Percentiles rank a stretch among this genome's conserved stretches.
phyloP scores from a whole-genome alignment of 2,113 vertebrate genomes.

The Peromyscus polionotus region DNA sequence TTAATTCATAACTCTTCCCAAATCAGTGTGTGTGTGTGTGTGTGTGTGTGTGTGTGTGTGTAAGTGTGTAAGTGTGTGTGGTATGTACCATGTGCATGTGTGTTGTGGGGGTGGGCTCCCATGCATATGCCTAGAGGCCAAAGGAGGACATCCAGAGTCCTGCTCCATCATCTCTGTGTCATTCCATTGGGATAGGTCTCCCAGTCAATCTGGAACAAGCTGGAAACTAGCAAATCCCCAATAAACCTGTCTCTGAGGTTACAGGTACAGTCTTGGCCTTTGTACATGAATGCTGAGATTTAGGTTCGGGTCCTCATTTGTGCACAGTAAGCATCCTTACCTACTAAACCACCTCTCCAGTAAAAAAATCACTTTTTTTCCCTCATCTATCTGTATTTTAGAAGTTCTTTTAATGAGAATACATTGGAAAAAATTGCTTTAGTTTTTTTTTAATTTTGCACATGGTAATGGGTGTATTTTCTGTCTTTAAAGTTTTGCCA shows the following conservation, averaged over 20 bases:
- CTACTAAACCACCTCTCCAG: background rate
- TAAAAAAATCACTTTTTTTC: background rate
- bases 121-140: background rate
- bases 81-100: background rate
- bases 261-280: background rate
- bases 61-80: background rate
- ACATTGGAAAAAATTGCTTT: background rate
- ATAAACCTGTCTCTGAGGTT: background rate
- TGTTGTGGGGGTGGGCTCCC: background rate
- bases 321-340: too few relatives aligned
- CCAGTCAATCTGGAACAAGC: background rate
- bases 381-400: background rate
- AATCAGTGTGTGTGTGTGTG: background rate
- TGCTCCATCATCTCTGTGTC: background rate
- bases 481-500: background rate
- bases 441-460: background rate
- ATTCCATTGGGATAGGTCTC: too few relatives aligned
- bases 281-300: background rate
- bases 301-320: background rate
- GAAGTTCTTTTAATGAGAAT: background rate
- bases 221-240: background rate
- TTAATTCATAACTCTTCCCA: background rate
- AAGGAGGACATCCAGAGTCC: background rate
- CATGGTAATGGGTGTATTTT: background rate
- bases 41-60: background rate